Percentiles rank a stretch among this genome's conserved stretches.
These are phyloP conservation scores for Palythoa caribaeorum DNA, from an alignment of 92 coral and sea anemone genomes.

Conservation along the genomic window DNA sequence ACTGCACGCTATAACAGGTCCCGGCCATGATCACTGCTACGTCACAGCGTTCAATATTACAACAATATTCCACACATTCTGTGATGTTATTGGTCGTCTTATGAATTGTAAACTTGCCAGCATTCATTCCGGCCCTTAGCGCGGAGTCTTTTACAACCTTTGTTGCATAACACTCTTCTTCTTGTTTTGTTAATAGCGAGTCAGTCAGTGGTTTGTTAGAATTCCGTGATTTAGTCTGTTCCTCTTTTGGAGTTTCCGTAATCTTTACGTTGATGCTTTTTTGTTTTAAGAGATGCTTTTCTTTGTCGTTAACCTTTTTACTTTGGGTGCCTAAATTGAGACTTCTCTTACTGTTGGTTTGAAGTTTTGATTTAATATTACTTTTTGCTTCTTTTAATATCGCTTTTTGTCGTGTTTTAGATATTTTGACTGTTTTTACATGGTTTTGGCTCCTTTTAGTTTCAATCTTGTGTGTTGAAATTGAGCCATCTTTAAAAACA, in stretches of 20 bases:
- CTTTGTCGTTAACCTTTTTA: neutral
- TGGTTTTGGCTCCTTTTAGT: neutral
- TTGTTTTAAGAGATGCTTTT: neutral
- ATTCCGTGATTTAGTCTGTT: neutral
- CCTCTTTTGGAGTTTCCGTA: neutral
- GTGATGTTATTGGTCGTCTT: conserved; percentile 55
- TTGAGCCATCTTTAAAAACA: neutral
- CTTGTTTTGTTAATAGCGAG: neutral
- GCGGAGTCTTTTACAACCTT: conserved; percentile 42
- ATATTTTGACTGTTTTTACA: neutral
- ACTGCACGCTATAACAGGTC: conserved; percentile 69
- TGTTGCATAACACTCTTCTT: conserved; percentile 33
- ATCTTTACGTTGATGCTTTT: neutral
- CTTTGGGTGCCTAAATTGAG: neutral
- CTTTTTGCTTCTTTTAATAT: neutral
- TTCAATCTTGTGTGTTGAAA: neutral
- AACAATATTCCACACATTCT: conserved; percentile 53
- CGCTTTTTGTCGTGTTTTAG: neutral
- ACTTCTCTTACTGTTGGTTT: neutral
- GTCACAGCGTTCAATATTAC: conserved; percentile 59
- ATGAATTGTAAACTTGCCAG: conserved; percentile 61
- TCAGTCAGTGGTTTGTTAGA: neutral
- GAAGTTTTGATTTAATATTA: neutral
- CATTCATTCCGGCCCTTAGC: conserved; percentile 60
- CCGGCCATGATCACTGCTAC: conserved; percentile 68